Conservation (phyloP, 2,113 vertebrate genomes). For the Athene cunicularia region DNA sequence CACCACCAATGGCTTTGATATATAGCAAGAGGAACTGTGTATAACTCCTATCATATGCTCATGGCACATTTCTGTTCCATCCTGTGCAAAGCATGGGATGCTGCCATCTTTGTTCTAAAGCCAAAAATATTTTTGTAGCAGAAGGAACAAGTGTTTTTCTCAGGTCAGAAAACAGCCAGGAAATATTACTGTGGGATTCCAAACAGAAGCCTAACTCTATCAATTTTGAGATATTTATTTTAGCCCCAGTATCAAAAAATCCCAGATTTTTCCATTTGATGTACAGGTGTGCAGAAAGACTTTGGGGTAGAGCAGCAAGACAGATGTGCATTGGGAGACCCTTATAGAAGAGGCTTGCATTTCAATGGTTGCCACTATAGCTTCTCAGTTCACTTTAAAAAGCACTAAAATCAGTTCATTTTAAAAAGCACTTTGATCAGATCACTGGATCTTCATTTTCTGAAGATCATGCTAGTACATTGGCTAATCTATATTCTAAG, state of each 20-base stretch:
- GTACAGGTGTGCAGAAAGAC: background rate
- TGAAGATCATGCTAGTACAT: background rate
- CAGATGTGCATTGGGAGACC: background rate
- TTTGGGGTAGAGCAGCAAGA: background rate
- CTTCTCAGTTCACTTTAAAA: background rate
- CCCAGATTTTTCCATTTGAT: background rate
- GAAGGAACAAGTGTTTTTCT: background rate
- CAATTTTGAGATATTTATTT: background rate
- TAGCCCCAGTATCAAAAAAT: background rate
- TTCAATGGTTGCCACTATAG: background rate
- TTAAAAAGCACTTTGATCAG: background rate
- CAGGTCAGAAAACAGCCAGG: background rate
- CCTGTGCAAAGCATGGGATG: background rate
- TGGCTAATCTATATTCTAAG: background rate
- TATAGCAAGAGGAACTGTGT: background rate
- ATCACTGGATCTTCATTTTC: background rate
- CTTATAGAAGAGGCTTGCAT: background rate
- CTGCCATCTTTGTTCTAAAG: background rate
- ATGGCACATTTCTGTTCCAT: background rate
- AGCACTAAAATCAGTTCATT: background rate
- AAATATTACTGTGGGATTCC: background rate
- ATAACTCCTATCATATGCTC: background rate
- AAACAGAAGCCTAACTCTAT: background rate
- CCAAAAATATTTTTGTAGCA: background rate
- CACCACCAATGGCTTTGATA: background rate